These are phyloP conservation scores for Venusia cambrica DNA, from an alignment of 2,888 invertebrate species.

Conservation along the genomic window DNA sequence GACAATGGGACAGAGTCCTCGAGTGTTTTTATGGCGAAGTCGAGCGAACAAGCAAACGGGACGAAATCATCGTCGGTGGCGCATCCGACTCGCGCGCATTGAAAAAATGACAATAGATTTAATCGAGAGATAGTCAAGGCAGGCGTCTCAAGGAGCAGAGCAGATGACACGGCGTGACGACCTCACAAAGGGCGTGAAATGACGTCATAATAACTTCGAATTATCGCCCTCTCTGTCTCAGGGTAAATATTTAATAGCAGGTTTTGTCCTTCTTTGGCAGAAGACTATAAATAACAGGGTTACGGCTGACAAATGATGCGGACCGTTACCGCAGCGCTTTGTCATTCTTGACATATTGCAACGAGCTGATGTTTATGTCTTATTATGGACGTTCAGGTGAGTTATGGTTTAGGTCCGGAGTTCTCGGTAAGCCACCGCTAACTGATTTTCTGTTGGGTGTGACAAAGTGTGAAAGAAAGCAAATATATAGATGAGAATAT, in stretches of 20 bases:
- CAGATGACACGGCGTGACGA: slow-evolving; percentile 80
- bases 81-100: slow-evolving; percentile 70
- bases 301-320: slow-evolving; percentile 71
- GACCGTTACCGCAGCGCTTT: slow-evolving; percentile 76
- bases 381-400: slow-evolving; percentile 64
- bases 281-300: slow-evolving; percentile 76
- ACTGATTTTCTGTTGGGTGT: slow-evolving; percentile 24
- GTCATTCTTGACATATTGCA: slow-evolving; percentile 73
- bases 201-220: slow-evolving; percentile 81
- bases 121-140: slow-evolving; percentile 76
- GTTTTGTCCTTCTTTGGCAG: slow-evolving; percentile 72
- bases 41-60: slow-evolving; percentile 70
- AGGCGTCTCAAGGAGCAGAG: slow-evolving; percentile 79
- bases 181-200: slow-evolving; percentile 79
- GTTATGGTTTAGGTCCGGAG: slow-evolving; percentile 47
- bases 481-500: too few species aligned
- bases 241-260: slow-evolving; percentile 79
- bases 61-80: slow-evolving; percentile 79
- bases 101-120: slow-evolving; percentile 79
- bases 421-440: slow-evolving; percentile 45
- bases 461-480: slow-evolving; percentile 14
- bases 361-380: slow-evolving; percentile 75
- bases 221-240: slow-evolving; percentile 80
- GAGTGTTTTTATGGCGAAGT: slow-evolving; percentile 73
- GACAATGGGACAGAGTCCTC: slow-evolving; percentile 74